These are phyloP conservation scores for Epirrhoe alternata DNA, from an alignment of 2,888 invertebrate genomes.

Conservation along the genomic window DNA sequence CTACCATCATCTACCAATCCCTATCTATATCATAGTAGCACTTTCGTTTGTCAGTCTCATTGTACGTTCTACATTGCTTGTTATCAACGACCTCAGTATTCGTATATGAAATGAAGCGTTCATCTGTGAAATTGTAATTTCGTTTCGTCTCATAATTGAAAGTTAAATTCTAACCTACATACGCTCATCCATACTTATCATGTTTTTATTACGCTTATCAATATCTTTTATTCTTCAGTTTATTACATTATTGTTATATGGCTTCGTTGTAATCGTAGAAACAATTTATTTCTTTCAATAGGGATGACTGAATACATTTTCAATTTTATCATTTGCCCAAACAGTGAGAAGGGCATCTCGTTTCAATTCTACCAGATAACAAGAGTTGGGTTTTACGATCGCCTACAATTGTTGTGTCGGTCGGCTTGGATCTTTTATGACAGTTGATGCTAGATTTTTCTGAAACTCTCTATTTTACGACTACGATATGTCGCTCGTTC, in stretches of 20 bases:
- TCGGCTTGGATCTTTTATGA: slow-evolving; percentile 49
- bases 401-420: slow-evolving; percentile 55
- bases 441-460: slow-evolving; percentile 50
- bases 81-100: slow-evolving; percentile 26
- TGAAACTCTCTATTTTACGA: slow-evolving; percentile 46
- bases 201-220: neutral
- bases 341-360: slow-evolving; percentile 46
- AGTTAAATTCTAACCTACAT: slow-evolving; percentile 36
- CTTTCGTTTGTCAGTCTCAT: neutral
- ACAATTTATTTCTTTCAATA: neutral
- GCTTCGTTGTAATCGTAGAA: neutral
- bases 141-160: slow-evolving; percentile 34
- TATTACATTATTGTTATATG: neutral
- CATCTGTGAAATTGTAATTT: slow-evolving; percentile 33
- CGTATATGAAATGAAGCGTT: slow-evolving; percentile 34
- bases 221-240: neutral
- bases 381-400: slow-evolving; percentile 68
- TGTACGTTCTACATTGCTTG: slow-evolving; percentile 4
- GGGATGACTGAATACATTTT: slow-evolving; percentile 11
- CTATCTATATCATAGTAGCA: neutral
- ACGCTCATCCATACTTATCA: slow-evolving; percentile 18
- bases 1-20: no score
- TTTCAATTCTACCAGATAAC: slow-evolving; percentile 61
- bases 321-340: slow-evolving; percentile 27
- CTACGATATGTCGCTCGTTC: slow-evolving; percentile 32